Percentiles rank a stretch among this genome's conserved stretches.
phyloP scores from a whole-genome alignment of 2,888 invertebrate species.

The Agonopterix arenella region DNA sequence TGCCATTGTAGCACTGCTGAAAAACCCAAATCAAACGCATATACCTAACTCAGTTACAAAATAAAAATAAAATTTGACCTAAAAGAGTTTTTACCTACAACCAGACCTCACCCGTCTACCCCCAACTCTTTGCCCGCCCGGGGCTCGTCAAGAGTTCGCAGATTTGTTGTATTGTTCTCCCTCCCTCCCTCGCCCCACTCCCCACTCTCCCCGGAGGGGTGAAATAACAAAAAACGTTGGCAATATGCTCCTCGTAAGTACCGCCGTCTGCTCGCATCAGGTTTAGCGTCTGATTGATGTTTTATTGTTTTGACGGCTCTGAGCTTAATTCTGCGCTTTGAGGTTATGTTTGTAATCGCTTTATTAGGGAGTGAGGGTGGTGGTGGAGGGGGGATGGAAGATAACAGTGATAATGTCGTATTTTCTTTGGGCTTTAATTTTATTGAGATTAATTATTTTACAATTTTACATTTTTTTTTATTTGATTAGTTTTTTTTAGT shows the following conservation, averaged over 20 bases:
- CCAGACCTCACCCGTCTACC: neutral
- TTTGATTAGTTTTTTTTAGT: no score
- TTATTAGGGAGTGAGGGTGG: no score
- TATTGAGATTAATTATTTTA: no score
- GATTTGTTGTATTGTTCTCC: slow-evolving; percentile 41
- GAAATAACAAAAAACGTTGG: slow-evolving; percentile 32
- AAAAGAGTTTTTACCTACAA: neutral
- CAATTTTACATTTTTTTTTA: no score
- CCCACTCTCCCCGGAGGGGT: neutral
- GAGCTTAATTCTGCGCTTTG: no score
- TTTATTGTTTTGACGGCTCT: slow-evolving; percentile 33
- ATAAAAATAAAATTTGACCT: neutral
- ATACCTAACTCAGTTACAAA: neutral
- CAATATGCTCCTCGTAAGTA: slow-evolving; percentile 55
- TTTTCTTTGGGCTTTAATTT: no score
- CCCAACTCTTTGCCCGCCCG: slow-evolving; percentile 18
- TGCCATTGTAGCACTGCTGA: neutral
- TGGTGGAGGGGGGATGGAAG: no score
- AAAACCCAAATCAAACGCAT: neutral
- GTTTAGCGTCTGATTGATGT: slow-evolving; percentile 27
- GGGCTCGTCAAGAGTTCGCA: slow-evolving; percentile 21
- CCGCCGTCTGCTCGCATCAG: slow-evolving; percentile 9
- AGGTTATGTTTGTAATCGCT: no score
- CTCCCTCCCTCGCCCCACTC: slow-evolving; percentile 12
- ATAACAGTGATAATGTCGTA: no score